phyloP scores from a whole-genome alignment of 2,797 vertebrate genomes.

The Dallia pectoralis region DNA sequence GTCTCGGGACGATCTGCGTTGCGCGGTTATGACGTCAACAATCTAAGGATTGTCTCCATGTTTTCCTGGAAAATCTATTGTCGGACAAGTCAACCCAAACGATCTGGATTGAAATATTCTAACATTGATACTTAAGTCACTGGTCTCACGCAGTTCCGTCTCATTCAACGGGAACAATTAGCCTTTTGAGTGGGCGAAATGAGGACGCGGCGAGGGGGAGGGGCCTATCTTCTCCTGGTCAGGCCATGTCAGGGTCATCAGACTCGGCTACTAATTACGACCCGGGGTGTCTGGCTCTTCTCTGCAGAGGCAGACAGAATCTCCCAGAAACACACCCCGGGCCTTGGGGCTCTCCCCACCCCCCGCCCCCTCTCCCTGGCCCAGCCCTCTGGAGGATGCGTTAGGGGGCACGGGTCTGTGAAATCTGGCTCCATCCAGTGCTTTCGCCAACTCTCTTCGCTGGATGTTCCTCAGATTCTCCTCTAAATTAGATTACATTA shows the following conservation, averaged over 20 bases:
- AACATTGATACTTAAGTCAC: too few relatives aligned
- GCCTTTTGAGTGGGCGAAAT: neutral
- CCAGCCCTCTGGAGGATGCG: conserved; percentile 19
- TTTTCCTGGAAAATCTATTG: too few relatives aligned
- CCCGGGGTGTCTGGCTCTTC: conserved; percentile 48
- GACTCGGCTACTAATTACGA: conserved; percentile 60
- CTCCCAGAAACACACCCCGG: conserved; percentile 20
- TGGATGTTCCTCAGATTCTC: conserved; percentile 44
- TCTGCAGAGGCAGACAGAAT: conserved; percentile 20
- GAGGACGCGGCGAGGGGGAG: conserved; percentile 8
- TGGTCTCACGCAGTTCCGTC: too few relatives aligned
- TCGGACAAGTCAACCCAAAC: too few relatives aligned
- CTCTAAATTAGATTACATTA: conserved; percentile 62
- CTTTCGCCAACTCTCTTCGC: conserved; percentile 30
- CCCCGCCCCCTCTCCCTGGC: neutral
- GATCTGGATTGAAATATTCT: too few relatives aligned
- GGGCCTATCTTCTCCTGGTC: conserved; percentile 24
- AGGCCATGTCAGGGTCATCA: conserved; percentile 48
- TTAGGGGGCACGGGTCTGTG: conserved; percentile 3
- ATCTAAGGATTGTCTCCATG: too few relatives aligned
- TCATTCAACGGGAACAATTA: too few relatives aligned
- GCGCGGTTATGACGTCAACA: too few relatives aligned
- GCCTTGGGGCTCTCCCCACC: conserved; percentile 12
- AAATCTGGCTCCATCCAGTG: conserved; percentile 33
- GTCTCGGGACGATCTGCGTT: too few relatives aligned